Evolutionary conservation across 2,797 vertebrate genomes (phyloP).

Genomic region (Avahi laniger): DNA sequence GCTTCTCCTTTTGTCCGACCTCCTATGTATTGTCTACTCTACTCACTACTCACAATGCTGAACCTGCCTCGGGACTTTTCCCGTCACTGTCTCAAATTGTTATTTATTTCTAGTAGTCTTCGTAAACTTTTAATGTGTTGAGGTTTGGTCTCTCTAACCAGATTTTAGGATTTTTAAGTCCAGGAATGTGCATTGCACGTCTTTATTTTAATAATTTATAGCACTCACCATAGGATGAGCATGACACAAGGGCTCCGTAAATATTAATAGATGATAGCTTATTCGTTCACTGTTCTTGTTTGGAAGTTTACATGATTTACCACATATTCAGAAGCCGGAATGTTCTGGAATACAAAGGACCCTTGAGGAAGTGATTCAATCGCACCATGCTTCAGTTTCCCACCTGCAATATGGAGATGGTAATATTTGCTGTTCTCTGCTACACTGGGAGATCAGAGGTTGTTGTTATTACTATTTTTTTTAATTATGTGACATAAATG

Average conservation of each 20-base stretch:
- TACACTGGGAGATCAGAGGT: not conserved
- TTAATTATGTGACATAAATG: not conserved
- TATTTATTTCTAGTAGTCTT: constrained; percentile 29
- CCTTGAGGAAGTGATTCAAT: not conserved
- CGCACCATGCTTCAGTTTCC: not conserved
- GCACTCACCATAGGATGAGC: not conserved
- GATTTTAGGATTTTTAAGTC: constrained; percentile 45
- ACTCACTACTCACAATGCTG: not conserved
- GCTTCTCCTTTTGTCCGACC: not conserved
- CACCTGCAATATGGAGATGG: not conserved
- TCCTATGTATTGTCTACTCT: not conserved
- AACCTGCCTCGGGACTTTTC: not conserved
- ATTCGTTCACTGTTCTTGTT: constrained; percentile 47
- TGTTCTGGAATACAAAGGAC: constrained; percentile 46
- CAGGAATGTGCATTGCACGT: constrained; percentile 3
- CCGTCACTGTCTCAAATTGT: constrained; percentile 35
- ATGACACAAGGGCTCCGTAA: constrained; percentile 54
- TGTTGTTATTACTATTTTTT: not conserved
- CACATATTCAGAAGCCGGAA: not conserved
- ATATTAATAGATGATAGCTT: constrained; percentile 52
- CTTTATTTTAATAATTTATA: constrained; percentile 66
- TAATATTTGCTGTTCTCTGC: not conserved
- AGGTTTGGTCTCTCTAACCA: constrained; percentile 48
- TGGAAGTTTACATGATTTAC: constrained; percentile 50
- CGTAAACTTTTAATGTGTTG: constrained; percentile 39